Base-by-base conservation (phyloP, 1,140 invertebrate species). In the Eciton burchellii region DNA sequence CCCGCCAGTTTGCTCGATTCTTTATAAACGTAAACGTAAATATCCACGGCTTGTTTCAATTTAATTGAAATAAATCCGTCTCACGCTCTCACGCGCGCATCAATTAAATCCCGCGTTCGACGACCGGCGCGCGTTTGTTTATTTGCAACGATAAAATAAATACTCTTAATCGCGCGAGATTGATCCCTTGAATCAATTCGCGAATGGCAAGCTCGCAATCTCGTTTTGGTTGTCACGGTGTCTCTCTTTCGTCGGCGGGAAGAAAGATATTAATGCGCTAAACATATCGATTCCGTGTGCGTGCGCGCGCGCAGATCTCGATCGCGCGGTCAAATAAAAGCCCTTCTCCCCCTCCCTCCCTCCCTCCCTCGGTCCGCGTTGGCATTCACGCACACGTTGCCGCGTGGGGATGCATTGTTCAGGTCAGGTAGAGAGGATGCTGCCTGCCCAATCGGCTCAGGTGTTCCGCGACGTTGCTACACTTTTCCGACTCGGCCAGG, bases 381-480 rank as follows among this genome's bases (percentile, higher is more conserved):
- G 35, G 16, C 47, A 54, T 71, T 59, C 60, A 84, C 56, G 57
- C 43, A 47, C 63, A 59, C 54, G 60, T 66, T 49, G 26, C 43
- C 57, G 81, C 57, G 29, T 57, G 29, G 63, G 60, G 79, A 84
- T 41, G 82, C 54, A 85, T 85, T 85, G 65, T 85, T 70, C 43
- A 56, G 21, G 82, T 77, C 71, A 81, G 63, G 72, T 77, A 83
- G 29, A 45, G 66, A 49, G 60, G 68, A 68, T 70, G 68, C 29
- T 70, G 49, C 43, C 54, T 65, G 54, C 84, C 56, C 72, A 70
- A 63, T 71, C 72, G 72, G 57, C 84, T 85, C 84, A 85, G 82
- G 82, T 85, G 84, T 85, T 84, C 49, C 59, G 71, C 14, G 41
- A n/a, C 43, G 19, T 21, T 56, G 26, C 66, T 49, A 79, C 26